phyloP scores from a whole-genome alignment of 2,797 vertebrate species.

The Pangasius krempfi region DNA sequence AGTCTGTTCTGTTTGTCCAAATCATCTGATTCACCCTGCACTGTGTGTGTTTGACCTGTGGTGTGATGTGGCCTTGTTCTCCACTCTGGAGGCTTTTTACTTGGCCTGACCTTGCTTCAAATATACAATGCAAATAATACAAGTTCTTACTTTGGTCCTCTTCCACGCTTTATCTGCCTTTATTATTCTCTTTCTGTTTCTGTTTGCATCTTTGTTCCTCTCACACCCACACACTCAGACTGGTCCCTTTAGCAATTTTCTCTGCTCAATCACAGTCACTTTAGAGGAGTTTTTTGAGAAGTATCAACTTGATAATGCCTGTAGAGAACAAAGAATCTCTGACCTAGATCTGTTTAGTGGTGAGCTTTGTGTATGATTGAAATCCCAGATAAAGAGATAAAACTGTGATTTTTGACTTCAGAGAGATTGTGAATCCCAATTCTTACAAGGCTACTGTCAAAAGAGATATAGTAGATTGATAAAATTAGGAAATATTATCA shows the following conservation, averaged over 20 bases:
- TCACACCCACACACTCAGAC: not conserved
- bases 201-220: slow-evolving; percentile 5
- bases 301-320: not conserved
- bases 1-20: slow-evolving; percentile 37
- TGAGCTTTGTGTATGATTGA: not conserved
- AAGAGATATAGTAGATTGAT: slow-evolving; percentile 24
- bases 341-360: slow-evolving; percentile 17
- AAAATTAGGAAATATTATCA: slow-evolving; percentile 26
- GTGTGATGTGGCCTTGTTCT: slow-evolving; percentile 28
- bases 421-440: not conserved
- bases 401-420: not conserved
- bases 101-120: slow-evolving; percentile 44
- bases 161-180: not conserved
- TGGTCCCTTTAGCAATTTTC: not conserved
- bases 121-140: slow-evolving; percentile 39
- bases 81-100: slow-evolving; percentile 47
- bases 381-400: slow-evolving; percentile 7
- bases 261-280: not conserved
- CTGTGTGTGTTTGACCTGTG: slow-evolving; percentile 51
- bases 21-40: slow-evolving; percentile 33
- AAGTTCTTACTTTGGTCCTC: slow-evolving; percentile 1
- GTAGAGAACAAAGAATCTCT: not conserved
- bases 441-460: not conserved
- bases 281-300: not conserved
- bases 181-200: not conserved